phyloP scores from a whole-genome alignment of 1,140 invertebrate species.

The Bombus affinis region DNA sequence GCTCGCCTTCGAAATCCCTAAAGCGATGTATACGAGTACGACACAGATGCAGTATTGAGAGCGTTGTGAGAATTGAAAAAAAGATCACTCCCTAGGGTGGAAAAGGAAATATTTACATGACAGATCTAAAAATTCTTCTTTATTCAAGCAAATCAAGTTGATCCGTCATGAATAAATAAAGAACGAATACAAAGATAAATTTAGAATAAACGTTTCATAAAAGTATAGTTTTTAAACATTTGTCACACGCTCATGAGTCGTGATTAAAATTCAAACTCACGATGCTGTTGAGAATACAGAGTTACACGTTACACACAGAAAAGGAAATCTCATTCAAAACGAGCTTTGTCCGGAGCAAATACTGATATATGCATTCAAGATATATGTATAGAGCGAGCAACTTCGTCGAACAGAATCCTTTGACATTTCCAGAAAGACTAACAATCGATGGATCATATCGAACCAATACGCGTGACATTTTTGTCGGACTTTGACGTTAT shows the following conservation, averaged over 20 bases:
- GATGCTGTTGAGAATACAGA: not conserved
- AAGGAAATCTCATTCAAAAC: not conserved
- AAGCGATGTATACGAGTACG: constrained; percentile 8
- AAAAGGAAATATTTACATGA: not conserved
- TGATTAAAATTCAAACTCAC: not conserved
- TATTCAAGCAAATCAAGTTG: not conserved
- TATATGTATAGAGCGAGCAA: not conserved
- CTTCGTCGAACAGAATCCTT: constrained; percentile 11
- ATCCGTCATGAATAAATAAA: not conserved
- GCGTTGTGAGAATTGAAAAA: constrained; percentile 18
- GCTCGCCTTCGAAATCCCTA: not conserved
- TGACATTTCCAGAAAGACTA: constrained; percentile 7
- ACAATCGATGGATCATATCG: not conserved
- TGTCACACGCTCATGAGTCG: no score
- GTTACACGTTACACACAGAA: no score
- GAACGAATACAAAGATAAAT: no score
- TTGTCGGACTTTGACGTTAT: not conserved
- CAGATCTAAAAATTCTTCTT: not conserved
- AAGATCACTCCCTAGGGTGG: not conserved
- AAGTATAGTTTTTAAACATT: not conserved
- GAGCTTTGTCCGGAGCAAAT: not conserved
- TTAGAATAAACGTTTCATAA: not conserved
- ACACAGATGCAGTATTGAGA: not conserved
- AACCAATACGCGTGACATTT: not conserved
- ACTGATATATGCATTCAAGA: not conserved